Evolutionary conservation across 1,140 invertebrate species (phyloP), one percentile per base, ranked within the genome.

Genomic region (Helicoverpa zea): DNA sequence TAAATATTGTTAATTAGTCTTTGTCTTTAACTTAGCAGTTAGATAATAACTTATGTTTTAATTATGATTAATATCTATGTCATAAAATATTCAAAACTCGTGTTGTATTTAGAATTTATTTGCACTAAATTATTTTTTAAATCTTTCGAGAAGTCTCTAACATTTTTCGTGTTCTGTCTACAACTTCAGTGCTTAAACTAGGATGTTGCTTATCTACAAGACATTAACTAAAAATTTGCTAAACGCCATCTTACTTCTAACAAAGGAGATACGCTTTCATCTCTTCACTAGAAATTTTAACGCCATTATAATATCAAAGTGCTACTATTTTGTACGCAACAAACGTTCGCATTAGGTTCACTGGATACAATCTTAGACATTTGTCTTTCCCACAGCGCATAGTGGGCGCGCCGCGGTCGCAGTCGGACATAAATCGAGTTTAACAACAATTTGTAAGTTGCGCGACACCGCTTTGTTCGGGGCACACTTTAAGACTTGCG

Each of bases 351-450:
- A 70, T 70, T 70, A 70, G 66, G 49, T 70, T 14, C 66, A 54
- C 63, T 18, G 63, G 35, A 49, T 66, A 70, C 66, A 70, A 70
- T 70, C 66, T 47, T 16, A 66, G 47, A 70, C 66, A 70, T 70
- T 70, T 70, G 66, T 70, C 66, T 70, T 70, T 70, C 49, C 66
- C 49, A 70, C 66, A 70, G 66, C 58, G 43, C 80, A 74, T 78
- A 81, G 80, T 76, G 77, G 77, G 79, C 43, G 66, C 72, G 54
- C 4, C 63, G 43, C 75, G 47, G 73, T 79, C 63, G 13, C 79
- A 51, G 72, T 81, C 16, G 74, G 80, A 83, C 78, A 83, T 84
- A 86, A 86, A 84, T 86, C 84, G 82, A 23, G 74, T 84, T 81
- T 81, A 81, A 84, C 77, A 81, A 66, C 74, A 80, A 83, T 76